phyloP scores from a whole-genome alignment of 2,797 vertebrate species.

The Lateolabrax maculatus region DNA sequence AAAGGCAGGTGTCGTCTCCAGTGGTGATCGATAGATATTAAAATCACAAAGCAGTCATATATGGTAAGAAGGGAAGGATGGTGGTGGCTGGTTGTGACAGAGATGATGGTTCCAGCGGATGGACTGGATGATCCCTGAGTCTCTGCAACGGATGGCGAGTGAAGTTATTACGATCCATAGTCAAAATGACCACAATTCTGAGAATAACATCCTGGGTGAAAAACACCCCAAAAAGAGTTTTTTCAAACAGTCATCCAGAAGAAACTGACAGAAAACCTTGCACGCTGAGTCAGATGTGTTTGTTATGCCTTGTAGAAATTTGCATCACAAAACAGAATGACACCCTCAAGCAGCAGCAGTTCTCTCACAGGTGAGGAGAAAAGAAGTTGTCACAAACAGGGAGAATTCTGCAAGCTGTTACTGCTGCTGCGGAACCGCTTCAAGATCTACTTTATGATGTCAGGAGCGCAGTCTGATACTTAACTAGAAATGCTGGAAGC shows the following conservation, averaged over 20 bases:
- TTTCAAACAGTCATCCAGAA: background rate
- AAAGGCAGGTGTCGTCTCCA: slow-evolving; percentile 31
- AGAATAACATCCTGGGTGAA: background rate
- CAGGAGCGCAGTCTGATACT: slow-evolving; percentile 26
- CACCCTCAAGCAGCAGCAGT: slow-evolving; percentile 9
- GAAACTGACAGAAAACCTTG: background rate
- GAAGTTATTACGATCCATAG: background rate
- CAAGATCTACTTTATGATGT: slow-evolving; percentile 37
- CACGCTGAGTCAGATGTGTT: background rate
- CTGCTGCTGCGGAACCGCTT: slow-evolving; percentile 13
- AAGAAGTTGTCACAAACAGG: background rate
- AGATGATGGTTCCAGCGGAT: too few relatives aligned
- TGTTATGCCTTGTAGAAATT: slow-evolving; percentile 6
- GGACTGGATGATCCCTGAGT: too few relatives aligned
- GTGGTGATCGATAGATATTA: slow-evolving; percentile 23
- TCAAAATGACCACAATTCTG: background rate
- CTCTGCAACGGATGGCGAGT: too few relatives aligned
- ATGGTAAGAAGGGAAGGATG: background rate
- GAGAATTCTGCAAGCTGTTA: slow-evolving; percentile 44
- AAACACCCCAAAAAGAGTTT: background rate
- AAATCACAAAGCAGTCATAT: slow-evolving; percentile 9
- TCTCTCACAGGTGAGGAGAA: slow-evolving; percentile 14
- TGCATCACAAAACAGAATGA: slow-evolving; percentile 19
- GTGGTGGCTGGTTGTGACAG: background rate
- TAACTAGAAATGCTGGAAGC: slow-evolving; percentile 38